These are phyloP conservation scores for Equus quagga DNA, from an alignment of 2,113 vertebrate species.

Conservation along the genomic window DNA sequence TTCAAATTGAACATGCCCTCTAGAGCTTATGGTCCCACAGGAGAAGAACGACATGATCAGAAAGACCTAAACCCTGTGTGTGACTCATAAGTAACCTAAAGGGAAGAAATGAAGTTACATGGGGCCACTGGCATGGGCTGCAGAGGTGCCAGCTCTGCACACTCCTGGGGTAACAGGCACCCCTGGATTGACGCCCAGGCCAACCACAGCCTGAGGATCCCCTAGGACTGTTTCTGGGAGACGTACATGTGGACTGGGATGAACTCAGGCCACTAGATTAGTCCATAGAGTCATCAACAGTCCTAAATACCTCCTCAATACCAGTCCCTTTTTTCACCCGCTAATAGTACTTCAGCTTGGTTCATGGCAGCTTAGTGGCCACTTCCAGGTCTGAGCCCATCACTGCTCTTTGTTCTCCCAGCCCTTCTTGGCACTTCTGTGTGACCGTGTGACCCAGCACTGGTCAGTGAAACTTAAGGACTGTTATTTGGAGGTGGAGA, in stretches of 20 bases:
- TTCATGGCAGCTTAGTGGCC: neutral
- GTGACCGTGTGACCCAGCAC: neutral
- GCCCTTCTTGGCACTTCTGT: neutral
- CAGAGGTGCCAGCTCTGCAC: neutral
- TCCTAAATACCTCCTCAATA: neutral
- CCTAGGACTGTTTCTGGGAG: neutral
- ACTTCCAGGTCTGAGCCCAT: neutral
- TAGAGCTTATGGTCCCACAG: neutral
- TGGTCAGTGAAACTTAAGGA: neutral
- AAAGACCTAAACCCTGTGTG: neutral
- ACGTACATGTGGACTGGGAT: neutral
- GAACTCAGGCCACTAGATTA: neutral
- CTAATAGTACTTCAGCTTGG: neutral
- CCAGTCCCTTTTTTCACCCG: neutral
- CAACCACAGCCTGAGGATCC: rapidly evolving
- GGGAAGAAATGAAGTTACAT: neutral
- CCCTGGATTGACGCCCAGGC: neutral
- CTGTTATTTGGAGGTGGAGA: neutral
- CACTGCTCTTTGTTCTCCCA: neutral
- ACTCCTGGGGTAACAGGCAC: neutral
- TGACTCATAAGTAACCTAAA: neutral
- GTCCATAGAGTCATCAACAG: neutral
- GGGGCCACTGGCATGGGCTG: neutral
- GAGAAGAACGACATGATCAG: neutral
- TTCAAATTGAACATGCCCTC: neutral